Base-by-base conservation (phyloP, 2,797 vertebrate species). In the Stomatorhinus walkeri region DNA sequence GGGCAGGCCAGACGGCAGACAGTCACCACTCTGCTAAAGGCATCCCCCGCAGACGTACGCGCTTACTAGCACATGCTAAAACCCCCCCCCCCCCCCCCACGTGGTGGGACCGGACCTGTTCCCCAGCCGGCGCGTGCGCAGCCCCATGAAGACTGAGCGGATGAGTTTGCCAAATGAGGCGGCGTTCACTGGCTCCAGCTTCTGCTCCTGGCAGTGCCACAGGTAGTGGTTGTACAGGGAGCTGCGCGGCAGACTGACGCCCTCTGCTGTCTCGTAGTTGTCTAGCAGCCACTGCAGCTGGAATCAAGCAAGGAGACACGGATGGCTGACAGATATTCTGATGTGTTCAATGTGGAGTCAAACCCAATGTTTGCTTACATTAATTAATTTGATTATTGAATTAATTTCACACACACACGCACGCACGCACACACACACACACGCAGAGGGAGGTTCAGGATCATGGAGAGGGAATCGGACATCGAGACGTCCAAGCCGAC, bases 251-350 rank as follows among this genome's bases (percentile, higher is more conserved):
- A 99, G 95, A 92, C 98, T 99, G 87, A 99, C 98, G 0, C 98
- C 98, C 89, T 99, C 98, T 0, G 98, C 98, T 0, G 98, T 99
- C 94, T 99, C 98, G 0, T 99, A 99, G 93, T 99, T 99, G 91
- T 99, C 98, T 94, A 99, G 91, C 92, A 99, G 95, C 98, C 98
- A 99, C 95, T 99, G 98, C 90, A 99, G 96, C 98, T 99, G 92
- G 16, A 76, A 28, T 46, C 19, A 49, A 79, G 48, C 43, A 59
- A 7, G 5, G 9, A 16, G 32, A 59, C 88, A 84, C 7, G 19
- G 2, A 19, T 1, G 68, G 24, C 7, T 76, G 14, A 40, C 28
- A 32, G 7, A 24, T 24, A 24, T 22, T 22, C n/a, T 24, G 22
- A 22, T 24, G 59, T 24, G 36, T 36, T 72, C 51, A 64, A 7